Conservation (phyloP, 1,140 invertebrate genomes). For the Calliopsis andreniformis region DNA sequence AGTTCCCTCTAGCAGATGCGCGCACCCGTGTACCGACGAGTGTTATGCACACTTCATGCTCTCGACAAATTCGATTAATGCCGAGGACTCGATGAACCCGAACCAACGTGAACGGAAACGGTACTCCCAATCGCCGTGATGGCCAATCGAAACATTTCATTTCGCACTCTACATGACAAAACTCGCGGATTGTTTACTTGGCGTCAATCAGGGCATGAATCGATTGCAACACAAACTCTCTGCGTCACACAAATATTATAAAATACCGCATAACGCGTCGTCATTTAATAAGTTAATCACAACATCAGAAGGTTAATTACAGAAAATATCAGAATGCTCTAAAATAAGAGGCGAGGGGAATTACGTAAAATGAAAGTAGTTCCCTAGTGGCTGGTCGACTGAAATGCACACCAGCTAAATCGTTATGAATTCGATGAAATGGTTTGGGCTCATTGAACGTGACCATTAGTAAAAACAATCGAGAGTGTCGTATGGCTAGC, state of each 20-base stretch:
- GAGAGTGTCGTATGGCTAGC: conserved; percentile 3
- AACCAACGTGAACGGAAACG: neutral
- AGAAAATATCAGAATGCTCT: too few species aligned
- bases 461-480: conserved; percentile 27
- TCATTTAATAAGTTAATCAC: too few species aligned
- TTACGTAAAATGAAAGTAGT: neutral
- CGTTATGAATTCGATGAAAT: neutral
- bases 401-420: too few species aligned
- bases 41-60: conserved; percentile 1
- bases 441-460: conserved; percentile 2
- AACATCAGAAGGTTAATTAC: too few species aligned
- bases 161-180: neutral
- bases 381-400: too few species aligned
- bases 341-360: neutral
- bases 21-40: neutral
- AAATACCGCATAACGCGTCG: too few species aligned
- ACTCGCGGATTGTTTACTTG: conserved; percentile 8
- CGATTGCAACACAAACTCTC: too few species aligned
- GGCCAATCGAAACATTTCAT: conserved; percentile 12
- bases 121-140: neutral
- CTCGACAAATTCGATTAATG: conserved; percentile 37
- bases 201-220: too few species aligned
- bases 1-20: neutral
- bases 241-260: too few species aligned
- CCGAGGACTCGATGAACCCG: conserved; percentile 5